Conservation (phyloP, 2,888 invertebrate genomes). For the Meghimatium bilineatum region DNA sequence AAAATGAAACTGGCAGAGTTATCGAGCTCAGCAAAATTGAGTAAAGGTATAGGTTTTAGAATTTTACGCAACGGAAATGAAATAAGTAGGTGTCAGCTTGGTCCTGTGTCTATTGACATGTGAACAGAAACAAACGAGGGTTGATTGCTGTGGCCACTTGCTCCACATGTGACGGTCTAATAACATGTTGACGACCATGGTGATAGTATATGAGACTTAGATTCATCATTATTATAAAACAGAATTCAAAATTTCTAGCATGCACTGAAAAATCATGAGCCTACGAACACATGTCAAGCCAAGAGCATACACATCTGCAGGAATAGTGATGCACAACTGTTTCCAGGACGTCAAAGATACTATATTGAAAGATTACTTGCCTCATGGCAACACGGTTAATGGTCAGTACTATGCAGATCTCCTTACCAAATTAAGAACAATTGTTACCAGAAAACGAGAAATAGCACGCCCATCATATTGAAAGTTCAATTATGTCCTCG, state of each 20-base stretch:
- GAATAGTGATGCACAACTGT: background rate
- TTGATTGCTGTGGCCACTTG: background rate
- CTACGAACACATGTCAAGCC: conserved; percentile 24
- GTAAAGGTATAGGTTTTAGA: background rate
- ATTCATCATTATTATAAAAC: conserved; percentile 20
- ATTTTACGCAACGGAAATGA: background rate
- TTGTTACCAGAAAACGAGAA: background rate
- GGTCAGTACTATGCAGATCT: too few relatives aligned
- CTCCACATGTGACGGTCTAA: background rate
- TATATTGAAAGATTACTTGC: background rate
- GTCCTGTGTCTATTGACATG: background rate
- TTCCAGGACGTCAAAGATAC: background rate
- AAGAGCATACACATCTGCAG: background rate
- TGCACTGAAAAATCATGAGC: conserved; percentile 16
- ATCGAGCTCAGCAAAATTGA: background rate
- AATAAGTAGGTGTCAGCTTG: background rate
- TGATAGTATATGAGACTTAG: conserved; percentile 17
- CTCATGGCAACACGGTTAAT: too few relatives aligned
- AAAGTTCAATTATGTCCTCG: too few relatives aligned
- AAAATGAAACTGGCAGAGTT: background rate
- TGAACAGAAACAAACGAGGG: too few relatives aligned
- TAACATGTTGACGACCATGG: background rate
- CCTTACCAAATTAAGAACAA: too few relatives aligned
- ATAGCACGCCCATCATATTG: too few relatives aligned
- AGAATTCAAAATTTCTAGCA: conserved; percentile 7